A percentile compares a stretch with the other conserved stretches of the same genome.
These are phyloP conservation scores for Calypte anna DNA, from an alignment of 2,113 vertebrate genomes.

Conservation along the genomic window DNA sequence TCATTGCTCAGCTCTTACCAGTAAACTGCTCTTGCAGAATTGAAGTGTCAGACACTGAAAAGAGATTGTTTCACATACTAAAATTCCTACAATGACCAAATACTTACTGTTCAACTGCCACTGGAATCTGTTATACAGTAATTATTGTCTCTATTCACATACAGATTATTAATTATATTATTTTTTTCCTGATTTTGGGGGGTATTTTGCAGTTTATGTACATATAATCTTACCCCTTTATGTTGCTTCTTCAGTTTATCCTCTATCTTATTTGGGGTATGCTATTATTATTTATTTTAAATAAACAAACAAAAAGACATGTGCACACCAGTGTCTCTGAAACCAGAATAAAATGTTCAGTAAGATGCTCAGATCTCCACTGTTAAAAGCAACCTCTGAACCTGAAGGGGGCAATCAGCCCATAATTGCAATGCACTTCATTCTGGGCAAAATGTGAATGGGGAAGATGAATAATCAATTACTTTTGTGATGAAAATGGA, in stretches of 20 bases:
- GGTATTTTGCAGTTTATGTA: neutral
- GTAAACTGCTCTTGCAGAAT: neutral
- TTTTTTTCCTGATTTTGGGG: neutral
- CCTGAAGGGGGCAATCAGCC: neutral
- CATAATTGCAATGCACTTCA: neutral
- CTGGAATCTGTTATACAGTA: neutral
- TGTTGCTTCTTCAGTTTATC: neutral
- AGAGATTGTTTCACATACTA: neutral
- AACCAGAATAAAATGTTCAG: neutral
- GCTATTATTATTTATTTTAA: neutral
- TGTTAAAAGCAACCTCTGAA: neutral
- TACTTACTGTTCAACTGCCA: neutral
- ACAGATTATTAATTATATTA: neutral
- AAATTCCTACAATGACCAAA: neutral
- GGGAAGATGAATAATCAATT: neutral
- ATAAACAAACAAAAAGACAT: neutral
- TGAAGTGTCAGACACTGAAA: neutral
- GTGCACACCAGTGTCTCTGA: neutral
- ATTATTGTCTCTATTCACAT: neutral
- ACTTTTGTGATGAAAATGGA: neutral
- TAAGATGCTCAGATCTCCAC: neutral
- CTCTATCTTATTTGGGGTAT: neutral
- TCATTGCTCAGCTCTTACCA: neutral
- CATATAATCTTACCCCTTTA: neutral
- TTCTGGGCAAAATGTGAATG: neutral